Base-by-base conservation (phyloP, 1,140 invertebrate species). In the Drosophila arawakana region DNA sequence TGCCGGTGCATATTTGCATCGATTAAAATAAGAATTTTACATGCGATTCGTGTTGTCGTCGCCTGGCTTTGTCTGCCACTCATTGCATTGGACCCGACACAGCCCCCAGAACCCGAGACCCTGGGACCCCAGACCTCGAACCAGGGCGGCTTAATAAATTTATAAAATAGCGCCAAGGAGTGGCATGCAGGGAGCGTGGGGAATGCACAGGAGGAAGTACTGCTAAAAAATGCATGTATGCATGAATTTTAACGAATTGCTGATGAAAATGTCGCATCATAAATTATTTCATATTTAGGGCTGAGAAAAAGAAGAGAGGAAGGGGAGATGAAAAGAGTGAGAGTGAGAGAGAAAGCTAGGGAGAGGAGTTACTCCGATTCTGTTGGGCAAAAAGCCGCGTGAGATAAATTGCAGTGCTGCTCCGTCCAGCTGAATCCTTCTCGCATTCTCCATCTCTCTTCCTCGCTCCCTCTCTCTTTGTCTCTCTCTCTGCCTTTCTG, bases 191-290 rank as follows among this genome's bases (percentile, higher is more conserved):
- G 8, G 41, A 25, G 43, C 11, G 39, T 13, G 55, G 7, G 50
- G 7, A 43, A 2, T 50, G 55, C 30, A 7, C 10, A 6, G 18
- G 37, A 35, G 34, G 46, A 18, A 37, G 47, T 54, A 35, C 71
- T 72, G 78, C 82, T 76, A 78, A 73, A 80, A 84, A 88, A 81
- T 90, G 84, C 85, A 89, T 89, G 73, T 82, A 89, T 89, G 84
- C 85, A 89, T 90, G 84, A 81, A 81, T 89, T 90, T 90, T 90
- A 90, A 90, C 86, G 86, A 90, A 90, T 90, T 90, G 86, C 81
- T 90, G 85, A 90, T 90, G 86, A 90, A 90, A 90, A 90, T 90
- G 86, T 90, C 85, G 85, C 86, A 81, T 90, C 85, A 85, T 90
- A 90, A 90, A 90, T 90, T 90, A 90, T 90, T 84, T 89, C 80